A percentile compares a stretch with the other conserved stretches of the same genome.
Conservation (phyloP, 2,888 invertebrate genomes). For the Dioctria linearis region DNA sequence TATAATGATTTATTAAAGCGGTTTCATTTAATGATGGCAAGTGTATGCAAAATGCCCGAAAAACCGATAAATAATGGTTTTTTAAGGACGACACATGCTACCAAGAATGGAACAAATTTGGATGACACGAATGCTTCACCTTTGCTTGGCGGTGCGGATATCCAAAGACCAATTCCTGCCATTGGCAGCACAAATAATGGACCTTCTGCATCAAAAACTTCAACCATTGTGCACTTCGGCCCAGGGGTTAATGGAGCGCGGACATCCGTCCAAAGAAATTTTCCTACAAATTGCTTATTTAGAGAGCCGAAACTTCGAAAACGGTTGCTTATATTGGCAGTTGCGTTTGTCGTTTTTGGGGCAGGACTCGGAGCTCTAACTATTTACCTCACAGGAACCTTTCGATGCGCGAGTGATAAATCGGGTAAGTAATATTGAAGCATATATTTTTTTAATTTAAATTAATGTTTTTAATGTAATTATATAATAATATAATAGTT, state of each 20-base stretch:
- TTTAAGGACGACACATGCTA: conserved; percentile 64
- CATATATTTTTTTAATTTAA: too few relatives aligned
- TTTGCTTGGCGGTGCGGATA: conserved; percentile 57
- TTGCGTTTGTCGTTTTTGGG: conserved; percentile 69
- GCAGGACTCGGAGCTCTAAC: conserved; percentile 69
- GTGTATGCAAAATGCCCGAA: conserved; percentile 62
- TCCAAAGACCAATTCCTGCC: neutral
- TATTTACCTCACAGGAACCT: conserved; percentile 67
- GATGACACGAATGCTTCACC: conserved; percentile 58
- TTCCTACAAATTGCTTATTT: conserved; percentile 69
- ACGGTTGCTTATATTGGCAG: conserved; percentile 70
- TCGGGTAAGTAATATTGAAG: conserved; percentile 10
- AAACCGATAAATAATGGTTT: conserved; percentile 69
- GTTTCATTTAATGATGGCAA: conserved; percentile 39
- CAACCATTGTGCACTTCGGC: conserved; percentile 68
- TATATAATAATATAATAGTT: too few relatives aligned
- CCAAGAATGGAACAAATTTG: conserved; percentile 59
- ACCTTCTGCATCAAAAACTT: conserved; percentile 63
- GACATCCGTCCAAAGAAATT: conserved; percentile 60
- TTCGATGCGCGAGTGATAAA: conserved; percentile 36
- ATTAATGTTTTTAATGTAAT: too few relatives aligned
- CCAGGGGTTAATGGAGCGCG: conserved; percentile 61
- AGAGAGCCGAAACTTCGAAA: conserved; percentile 80
- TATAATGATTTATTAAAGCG: conserved; percentile 20
- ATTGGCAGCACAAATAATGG: conserved; percentile 55